Base-by-base conservation (phyloP, 2,888 invertebrate species). In the Adelognathus sp. region DNA sequence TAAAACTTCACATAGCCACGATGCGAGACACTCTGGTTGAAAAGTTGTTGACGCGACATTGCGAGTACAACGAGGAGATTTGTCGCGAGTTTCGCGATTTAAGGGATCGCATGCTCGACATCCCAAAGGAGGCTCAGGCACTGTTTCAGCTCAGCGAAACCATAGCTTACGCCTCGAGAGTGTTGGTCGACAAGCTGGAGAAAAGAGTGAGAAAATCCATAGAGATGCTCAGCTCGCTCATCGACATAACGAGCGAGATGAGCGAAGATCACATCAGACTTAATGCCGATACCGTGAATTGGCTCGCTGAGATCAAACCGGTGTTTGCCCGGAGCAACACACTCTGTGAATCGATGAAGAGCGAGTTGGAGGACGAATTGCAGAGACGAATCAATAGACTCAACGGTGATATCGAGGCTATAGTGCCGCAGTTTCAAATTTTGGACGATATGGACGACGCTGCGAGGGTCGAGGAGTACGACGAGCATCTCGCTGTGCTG, bases 391-490 rank as follows among this genome's bases (percentile, higher is more conserved):
- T 93, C 54, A 93, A 92, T 70, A 88, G 92, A 33, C 89, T 94
- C 44, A 92, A 93, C 81, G 78, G 88, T 5, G 92, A 93, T 74
- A 89, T 94, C 41, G 92, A 93, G 79, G 92, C 92, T 63, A 86
- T 94, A 36, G 88, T 93, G 21, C 92, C 93, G 64, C 90, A 88
- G 91, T 76, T 93, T 16, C 91, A 92, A 56, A 93, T 93, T 83
- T 92, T 94, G 82, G 92, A 93, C 80, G 92, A 92, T 79, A 93
- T 93, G 94, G 94, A 84, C 91, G 89, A 94, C 64, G 89, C 93
- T 11, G 91, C 91, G 69, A 91, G 93, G 86, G 92, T 93, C 83
- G 87, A 86, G 29, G 93, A 94, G 81, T 94, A 94, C 81, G 88
- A 77, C n/a, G 86, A 92, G 84, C 93, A 94, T 85, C 91, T 94